Evolutionary conservation across 1,140 invertebrate genomes (phyloP).

Genomic region (Solenopsis fugax): DNA sequence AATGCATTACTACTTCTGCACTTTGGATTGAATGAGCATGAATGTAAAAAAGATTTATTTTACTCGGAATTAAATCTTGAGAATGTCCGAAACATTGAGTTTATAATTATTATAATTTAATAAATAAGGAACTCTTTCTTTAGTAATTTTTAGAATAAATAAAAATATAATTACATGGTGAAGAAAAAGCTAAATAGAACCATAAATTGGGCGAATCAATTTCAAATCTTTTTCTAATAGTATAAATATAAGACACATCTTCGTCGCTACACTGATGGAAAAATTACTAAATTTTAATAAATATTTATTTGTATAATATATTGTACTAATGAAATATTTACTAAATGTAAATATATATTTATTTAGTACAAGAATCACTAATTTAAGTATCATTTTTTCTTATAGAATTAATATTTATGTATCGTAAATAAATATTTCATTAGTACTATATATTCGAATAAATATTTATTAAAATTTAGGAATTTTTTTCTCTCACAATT

Average conservation of each 20-base stretch:
- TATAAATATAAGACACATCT: background rate
- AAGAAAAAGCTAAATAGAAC: background rate
- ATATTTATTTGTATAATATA: no score
- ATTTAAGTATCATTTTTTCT: no score
- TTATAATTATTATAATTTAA: slow-evolving; percentile 6
- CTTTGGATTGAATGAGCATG: slow-evolving; percentile 8
- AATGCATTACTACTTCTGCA: background rate
- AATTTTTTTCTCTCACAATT: no score
- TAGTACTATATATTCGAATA: no score
- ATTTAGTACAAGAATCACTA: no score
- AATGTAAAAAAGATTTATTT: background rate
- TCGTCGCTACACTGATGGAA: background rate
- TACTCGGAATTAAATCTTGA: background rate
- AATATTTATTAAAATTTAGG: no score
- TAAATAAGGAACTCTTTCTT: background rate
- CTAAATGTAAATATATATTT: no score
- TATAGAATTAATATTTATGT: no score
- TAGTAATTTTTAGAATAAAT: background rate
- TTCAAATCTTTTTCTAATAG: background rate
- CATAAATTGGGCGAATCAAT: background rate
- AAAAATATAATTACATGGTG: background rate
- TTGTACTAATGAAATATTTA: no score
- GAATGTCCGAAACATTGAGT: background rate
- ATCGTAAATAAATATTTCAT: no score
- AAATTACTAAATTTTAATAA: no score